A percentile compares a stretch with the other conserved stretches of the same genome.
Conservation (phyloP, 2,888 invertebrate species). For the Zootermopsis nevadensis region DNA sequence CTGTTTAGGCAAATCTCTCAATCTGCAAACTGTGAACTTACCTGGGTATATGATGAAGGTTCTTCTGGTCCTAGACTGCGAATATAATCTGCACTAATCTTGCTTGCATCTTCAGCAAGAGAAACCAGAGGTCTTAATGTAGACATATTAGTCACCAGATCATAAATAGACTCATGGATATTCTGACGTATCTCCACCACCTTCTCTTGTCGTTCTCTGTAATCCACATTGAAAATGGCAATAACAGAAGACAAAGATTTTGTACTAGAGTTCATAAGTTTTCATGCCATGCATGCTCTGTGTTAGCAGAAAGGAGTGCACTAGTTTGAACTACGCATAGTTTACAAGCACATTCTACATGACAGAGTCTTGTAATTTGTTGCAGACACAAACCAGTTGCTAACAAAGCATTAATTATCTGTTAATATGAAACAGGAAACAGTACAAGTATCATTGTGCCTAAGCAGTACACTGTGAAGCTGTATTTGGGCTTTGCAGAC, state of each 20-base stretch:
- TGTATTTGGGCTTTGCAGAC: too few species aligned
- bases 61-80: slow-evolving; percentile 67
- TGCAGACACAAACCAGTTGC: too few species aligned
- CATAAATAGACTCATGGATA: slow-evolving; percentile 80
- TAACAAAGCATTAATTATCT: too few species aligned
- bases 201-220: slow-evolving; percentile 76
- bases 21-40: neutral
- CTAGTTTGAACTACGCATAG: neutral
- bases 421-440: too few species aligned
- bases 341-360: too few species aligned
- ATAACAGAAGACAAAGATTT: too few species aligned
- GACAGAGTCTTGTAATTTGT: too few species aligned
- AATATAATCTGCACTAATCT: slow-evolving; percentile 66
- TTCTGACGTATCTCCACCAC: slow-evolving; percentile 76
- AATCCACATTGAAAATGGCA: slow-evolving; percentile 47
- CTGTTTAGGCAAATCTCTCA: too few species aligned
- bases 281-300: slow-evolving; percentile 27
- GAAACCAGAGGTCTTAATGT: slow-evolving; percentile 63
- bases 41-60: slow-evolving; percentile 65
- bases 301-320: neutral
- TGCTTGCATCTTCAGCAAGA: slow-evolving; percentile 66
- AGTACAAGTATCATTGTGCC: too few species aligned
- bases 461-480: too few species aligned
- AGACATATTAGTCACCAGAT: slow-evolving; percentile 71
- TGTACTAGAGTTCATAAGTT: too few species aligned